These are phyloP conservation scores for Lasioglossum malachurum DNA, from an alignment of 2,888 invertebrate genomes.

Conservation along the genomic window DNA sequence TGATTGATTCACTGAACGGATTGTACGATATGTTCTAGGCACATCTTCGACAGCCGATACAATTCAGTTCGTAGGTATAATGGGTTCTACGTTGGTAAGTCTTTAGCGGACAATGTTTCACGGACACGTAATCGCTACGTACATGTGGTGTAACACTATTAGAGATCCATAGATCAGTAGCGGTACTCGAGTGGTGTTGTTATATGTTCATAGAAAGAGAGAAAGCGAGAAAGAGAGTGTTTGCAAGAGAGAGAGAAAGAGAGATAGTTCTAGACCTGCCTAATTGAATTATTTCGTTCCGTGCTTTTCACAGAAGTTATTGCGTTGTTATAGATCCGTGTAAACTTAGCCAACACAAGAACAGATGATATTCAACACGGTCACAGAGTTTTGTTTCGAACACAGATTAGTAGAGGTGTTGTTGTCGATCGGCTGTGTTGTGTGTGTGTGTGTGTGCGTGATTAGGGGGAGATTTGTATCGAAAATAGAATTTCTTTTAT, in stretches of 20 bases:
- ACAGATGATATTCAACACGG: not conserved
- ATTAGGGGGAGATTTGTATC: conserved; percentile 28
- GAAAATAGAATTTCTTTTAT: conserved; percentile 2
- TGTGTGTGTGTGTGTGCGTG: not conserved
- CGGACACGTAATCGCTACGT: conserved; percentile 60
- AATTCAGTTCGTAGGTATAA: conserved; percentile 74
- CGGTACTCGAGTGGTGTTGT: conserved; percentile 59
- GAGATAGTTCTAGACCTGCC: conserved; percentile 28
- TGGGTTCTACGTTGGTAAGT: conserved; percentile 75
- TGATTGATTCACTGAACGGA: conserved; percentile 65
- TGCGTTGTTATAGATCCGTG: conserved; percentile 14
- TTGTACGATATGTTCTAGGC: conserved; percentile 73
- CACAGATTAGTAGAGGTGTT: conserved; percentile 45
- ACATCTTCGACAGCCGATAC: conserved; percentile 72
- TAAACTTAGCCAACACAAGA: not conserved
- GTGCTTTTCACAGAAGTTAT: conserved; percentile 47
- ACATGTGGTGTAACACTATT: conserved; percentile 67
- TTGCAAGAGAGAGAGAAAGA: not conserved
- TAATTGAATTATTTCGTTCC: conserved; percentile 47
- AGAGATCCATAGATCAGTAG: conserved; percentile 69
- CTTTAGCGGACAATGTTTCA: conserved; percentile 64
- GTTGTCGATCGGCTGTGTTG: conserved; percentile 23
- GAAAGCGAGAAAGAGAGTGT: not conserved
- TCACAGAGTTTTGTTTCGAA: conserved; percentile 25
- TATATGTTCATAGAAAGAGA: conserved; percentile 48